A percentile compares a stretch with the other conserved stretches of the same genome.
Conservation (phyloP, 2,113 vertebrate genomes). For the Australoheros scitulus region DNA sequence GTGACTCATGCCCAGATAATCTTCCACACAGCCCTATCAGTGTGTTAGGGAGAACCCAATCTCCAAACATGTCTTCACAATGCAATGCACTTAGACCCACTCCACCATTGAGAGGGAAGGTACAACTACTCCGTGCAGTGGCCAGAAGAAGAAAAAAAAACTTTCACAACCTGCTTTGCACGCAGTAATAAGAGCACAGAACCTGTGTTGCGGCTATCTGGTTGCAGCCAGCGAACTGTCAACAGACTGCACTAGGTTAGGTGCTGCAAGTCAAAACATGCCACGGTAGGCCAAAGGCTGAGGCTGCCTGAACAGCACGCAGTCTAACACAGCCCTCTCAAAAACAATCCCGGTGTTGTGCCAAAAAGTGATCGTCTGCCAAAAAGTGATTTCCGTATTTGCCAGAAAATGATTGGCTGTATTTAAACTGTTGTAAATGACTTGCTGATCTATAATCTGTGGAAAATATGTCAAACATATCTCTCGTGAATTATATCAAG, state of each 20-base stretch:
- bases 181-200: conserved; percentile 22
- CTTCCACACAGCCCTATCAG: conserved; percentile 60
- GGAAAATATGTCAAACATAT: too few species aligned
- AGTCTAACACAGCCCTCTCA: conserved; percentile 57
- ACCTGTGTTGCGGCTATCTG: conserved; percentile 56
- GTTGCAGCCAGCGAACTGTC: conserved; percentile 68
- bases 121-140: neutral
- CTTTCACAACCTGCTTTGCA: conserved; percentile 1
- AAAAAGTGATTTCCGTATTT: too few species aligned
- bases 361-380: too few species aligned
- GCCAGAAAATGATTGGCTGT: too few species aligned
- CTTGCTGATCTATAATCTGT: too few species aligned
- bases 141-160: neutral
- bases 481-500: too few species aligned
- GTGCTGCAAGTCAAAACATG: conserved; percentile 77
- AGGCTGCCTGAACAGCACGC: conserved; percentile 54
- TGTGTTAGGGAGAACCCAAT: conserved; percentile 53
- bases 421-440: too few species aligned
- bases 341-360: conserved; percentile 62
- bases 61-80: conserved; percentile 59
- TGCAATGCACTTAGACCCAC: conserved; percentile 20
- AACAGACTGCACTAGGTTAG: conserved; percentile 63
- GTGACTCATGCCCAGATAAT: conserved; percentile 74
- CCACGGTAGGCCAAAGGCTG: conserved; percentile 73
- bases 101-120: neutral